phyloP scores from a whole-genome alignment of 1,140 invertebrate genomes.

The Zelostemma sp. region DNA sequence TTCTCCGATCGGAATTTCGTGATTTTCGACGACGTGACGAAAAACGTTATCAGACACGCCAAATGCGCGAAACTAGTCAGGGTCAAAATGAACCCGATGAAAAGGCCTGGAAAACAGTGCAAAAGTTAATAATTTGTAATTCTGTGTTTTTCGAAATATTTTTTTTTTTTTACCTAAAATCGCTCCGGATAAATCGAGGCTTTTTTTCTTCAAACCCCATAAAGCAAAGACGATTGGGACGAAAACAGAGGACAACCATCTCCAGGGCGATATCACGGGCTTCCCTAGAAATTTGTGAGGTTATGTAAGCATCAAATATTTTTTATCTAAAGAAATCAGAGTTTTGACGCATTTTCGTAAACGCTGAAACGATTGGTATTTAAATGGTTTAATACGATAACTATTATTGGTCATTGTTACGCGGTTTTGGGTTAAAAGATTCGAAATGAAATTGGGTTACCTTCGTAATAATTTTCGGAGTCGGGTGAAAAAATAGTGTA shows the following conservation, averaged over 20 bases:
- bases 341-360: no score
- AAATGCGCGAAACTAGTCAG: slow-evolving; percentile 85
- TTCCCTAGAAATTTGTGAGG: slow-evolving; percentile 63
- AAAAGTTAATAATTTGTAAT: not conserved
- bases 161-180: slow-evolving; percentile 72
- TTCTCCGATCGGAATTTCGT: slow-evolving; percentile 81
- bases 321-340: no score
- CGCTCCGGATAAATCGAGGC: slow-evolving; percentile 79
- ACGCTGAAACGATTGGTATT: no score
- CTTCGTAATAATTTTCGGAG: slow-evolving; percentile 68
- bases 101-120: slow-evolving; percentile 70
- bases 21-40: slow-evolving; percentile 84
- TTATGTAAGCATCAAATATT: no score
- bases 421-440: no score
- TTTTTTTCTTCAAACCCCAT: slow-evolving; percentile 78
- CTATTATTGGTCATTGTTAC: no score
- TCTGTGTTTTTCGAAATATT: not conserved
- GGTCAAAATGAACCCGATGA: slow-evolving; percentile 85
- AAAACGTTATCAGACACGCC: slow-evolving; percentile 81
- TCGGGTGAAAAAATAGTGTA: slow-evolving; percentile 73
- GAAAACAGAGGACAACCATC: slow-evolving; percentile 80
- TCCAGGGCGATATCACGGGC: slow-evolving; percentile 76
- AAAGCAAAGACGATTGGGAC: slow-evolving; percentile 77
- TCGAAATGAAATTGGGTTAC: slow-evolving; percentile 66
- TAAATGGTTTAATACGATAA: no score